Base-by-base conservation (phyloP, 2,797 vertebrate genomes). In the Macrochelys suwanniensis region DNA sequence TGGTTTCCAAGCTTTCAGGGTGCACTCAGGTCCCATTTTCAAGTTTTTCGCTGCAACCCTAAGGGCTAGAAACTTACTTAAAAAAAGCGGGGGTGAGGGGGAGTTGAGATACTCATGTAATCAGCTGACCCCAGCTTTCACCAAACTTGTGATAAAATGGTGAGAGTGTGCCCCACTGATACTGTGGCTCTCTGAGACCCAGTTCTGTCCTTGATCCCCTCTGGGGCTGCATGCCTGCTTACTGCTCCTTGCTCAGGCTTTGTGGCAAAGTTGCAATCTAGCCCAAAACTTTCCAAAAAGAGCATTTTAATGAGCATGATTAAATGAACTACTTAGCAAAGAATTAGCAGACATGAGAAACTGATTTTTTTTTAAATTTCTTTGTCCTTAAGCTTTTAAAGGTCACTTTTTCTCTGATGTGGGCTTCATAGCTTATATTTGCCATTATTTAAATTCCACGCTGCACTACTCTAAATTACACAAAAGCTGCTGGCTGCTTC, bases 21-120 rank as follows among this genome's bases (percentile, higher is more conserved):
- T 71, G 21, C n/a, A 21, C n/a, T 11, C 9, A 4, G 65, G 17
- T 37, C 65, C 17, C n/a, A 37, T 37, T 68, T 42, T 71, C n/a
- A 71, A 71, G n/a, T 23, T 71, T 71, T 37, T 37, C n/a, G 37
- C 5, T 37, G 17, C 59, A 17, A 21, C n/a, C 17, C 19, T 1
- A 33, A 68, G 17, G 17, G 17, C n/a, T 68, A 37, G 65, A 68
- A 37, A 68, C 5, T 23, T 37, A 37, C 57, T 59, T 59, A 11
- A 19, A 68, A 31, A 33, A 15, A 15, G 28, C 3, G 59, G 15
- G 31, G 59, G 13, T 1, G n/a, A 5, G 9, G n/a, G 1, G 5
- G n/a, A 37, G 9, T 10, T 37, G 65, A 42, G n/a, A 42, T 5
- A 37, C 19, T 42, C 19, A 23, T 37, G 19, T 6, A 25, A 25